A percentile compares a stretch with the other conserved stretches of the same genome.
These are phyloP conservation scores for Archips xylosteana DNA, from an alignment of 2,888 invertebrate genomes.

Conservation along the genomic window DNA sequence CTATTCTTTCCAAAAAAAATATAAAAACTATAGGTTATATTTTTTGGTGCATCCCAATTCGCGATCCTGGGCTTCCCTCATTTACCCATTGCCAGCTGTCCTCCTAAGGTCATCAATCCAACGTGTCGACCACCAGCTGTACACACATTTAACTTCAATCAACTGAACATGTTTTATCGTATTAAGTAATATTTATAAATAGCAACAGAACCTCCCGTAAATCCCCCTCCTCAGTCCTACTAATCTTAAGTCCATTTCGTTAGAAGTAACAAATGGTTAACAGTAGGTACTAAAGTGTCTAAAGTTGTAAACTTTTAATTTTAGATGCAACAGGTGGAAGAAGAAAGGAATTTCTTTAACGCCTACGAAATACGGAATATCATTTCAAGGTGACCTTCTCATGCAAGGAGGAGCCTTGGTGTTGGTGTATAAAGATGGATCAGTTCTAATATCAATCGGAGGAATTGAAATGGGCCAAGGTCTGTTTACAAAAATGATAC, in stretches of 20 bases:
- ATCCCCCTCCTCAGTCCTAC: too few species aligned
- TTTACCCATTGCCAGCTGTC: too few species aligned
- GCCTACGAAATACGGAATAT: conserved; percentile 92
- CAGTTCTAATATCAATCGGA: conserved; percentile 92
- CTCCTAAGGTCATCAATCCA: too few species aligned
- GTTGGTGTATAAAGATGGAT: conserved; percentile 91
- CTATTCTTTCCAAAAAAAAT: too few species aligned
- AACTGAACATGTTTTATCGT: too few species aligned
- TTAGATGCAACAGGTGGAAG: conserved; percentile 89
- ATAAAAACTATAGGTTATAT: too few species aligned
- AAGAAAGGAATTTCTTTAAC: conserved; percentile 91
- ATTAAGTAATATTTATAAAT: too few species aligned
- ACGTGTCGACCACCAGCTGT: too few species aligned
- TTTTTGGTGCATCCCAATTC: too few species aligned
- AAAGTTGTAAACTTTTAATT: conserved; percentile 47
- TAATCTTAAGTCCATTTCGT: neutral
- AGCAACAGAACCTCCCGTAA: too few species aligned
- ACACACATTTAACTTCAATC: too few species aligned
- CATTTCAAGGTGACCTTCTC: conserved; percentile 87
- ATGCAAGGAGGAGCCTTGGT: conserved; percentile 93
- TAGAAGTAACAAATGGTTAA: neutral
- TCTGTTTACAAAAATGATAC: conserved; percentile 95
- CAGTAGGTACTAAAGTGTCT: neutral
- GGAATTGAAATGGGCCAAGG: conserved; percentile 98
- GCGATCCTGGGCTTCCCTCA: too few species aligned